Evolutionary conservation across 30 jellyfish, hydroid and myxozoan genomes (phyloP), one percentile per base, ranked within the genome.

Genomic region (Mastigias papua): DNA sequence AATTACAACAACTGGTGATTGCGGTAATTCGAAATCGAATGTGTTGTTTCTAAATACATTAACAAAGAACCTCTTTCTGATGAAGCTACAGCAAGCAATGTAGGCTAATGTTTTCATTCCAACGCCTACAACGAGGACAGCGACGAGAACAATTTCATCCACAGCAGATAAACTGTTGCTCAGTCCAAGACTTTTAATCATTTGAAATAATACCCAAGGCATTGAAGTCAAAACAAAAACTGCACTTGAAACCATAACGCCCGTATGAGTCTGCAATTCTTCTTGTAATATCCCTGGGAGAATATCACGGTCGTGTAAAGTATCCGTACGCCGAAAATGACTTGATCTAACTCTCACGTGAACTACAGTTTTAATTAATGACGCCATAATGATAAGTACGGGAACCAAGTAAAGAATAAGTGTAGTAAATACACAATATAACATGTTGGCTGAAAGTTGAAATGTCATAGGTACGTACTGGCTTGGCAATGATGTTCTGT

Each of bases 201-300:
- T 23, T 60, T 65, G 86, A 37, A 54, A 62, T 25, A n/a, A 1
- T 4, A 60, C 57, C 94, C 94, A 85, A 4, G 94, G 94, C 19
- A 85, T 10, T 1, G 82, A 65, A 7, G 94, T 73, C 8, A 73
- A 48, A 28, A 73, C 62, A 69, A 34, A 85, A 37, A 85, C 29
- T 16, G 51, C 4, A 35, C 88, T 85, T 20, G 94, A 73, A 5
- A 74, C 94, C 46, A 64, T 34, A 16, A 69, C 22, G 20, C 94
- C 94, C 33, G 58, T 49, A 69, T 50, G 65, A 19, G 88, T 70
- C 33, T 85, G 76, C 8, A 73, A 49, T 23, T 85, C 88, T 34
- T 83, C 92, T 5, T 57, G 62, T 37, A 82, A 21, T 5, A 35
- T 25, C 63, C 54, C 35, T 11, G 64, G 60, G 6, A 25, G 20